Percentiles rank a stretch among this genome's conserved stretches.
Evolutionary conservation across 2,888 invertebrate species (phyloP).

Genomic region (Diadegma fenestrale): DNA sequence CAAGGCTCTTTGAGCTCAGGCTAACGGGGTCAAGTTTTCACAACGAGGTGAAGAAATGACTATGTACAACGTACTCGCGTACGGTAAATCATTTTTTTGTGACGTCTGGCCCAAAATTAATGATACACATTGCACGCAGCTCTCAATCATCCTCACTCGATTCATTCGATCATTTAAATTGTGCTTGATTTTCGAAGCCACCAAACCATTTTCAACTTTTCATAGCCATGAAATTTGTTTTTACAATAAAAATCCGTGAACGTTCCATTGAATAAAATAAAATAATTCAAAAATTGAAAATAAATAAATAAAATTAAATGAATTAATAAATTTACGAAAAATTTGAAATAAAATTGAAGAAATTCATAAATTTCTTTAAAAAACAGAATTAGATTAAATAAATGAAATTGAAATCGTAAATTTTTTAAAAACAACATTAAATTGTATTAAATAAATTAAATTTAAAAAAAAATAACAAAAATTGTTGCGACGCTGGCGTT

Average conservation of each 20-base stretch:
- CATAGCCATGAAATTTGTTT: too few relatives aligned
- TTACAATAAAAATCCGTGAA: too few relatives aligned
- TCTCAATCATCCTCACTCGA: neutral
- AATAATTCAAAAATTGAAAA: too few relatives aligned
- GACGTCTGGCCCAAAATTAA: slow-evolving; percentile 6
- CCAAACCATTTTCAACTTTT: neutral
- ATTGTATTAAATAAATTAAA: neutral
- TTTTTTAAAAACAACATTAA: too few relatives aligned
- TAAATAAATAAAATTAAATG: too few relatives aligned
- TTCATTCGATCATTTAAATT: neutral
- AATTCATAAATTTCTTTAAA: too few relatives aligned
- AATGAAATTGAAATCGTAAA: too few relatives aligned
- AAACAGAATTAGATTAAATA: too few relatives aligned
- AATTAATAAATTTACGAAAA: too few relatives aligned
- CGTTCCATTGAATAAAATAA: too few relatives aligned
- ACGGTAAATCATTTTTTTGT: slow-evolving; percentile 47
- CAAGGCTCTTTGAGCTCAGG: slow-evolving; percentile 33
- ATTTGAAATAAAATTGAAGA: too few relatives aligned
- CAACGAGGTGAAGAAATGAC: slow-evolving; percentile 35
- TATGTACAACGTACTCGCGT: slow-evolving; percentile 23
- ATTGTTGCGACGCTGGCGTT: too few relatives aligned
- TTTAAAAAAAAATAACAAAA: neutral
- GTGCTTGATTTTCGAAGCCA: neutral
- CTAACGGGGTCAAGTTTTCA: slow-evolving; percentile 77
- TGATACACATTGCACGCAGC: neutral